Base-by-base conservation (phyloP, 1,140 invertebrate species). In the Oppia nitens region DNA sequence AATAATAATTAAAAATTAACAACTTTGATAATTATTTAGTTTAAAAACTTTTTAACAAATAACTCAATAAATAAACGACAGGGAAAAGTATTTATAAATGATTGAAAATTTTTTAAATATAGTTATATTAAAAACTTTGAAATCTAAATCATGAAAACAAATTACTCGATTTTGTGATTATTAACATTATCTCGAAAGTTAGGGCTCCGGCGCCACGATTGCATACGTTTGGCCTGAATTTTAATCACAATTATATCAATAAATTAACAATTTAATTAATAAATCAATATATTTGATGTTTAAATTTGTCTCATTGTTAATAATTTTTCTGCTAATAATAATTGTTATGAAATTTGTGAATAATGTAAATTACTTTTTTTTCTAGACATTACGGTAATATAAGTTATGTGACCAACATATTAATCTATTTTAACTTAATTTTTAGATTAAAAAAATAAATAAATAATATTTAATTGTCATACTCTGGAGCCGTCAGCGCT, bases 141-240 rank as follows among this genome's bases (percentile, higher is more conserved):
- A 48, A 60, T 29, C 14, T 28, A 29, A 53, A 54, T 48, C 55
- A 63, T n/a, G 48, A 51, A 60, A 20, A 63, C 56, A 55, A 65
- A 63, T 63, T 67, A 67, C 66, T 67, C 66, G 32, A 90, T 85
- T 76, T 85, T 84, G 80, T 57, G 48, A 57, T 57, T 56, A 24
- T 56, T 57, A 9, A 57, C 24, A 20, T 48, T 27, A 27, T 89
- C 84, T 81, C 82, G 85, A 85, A 90, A 90, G 83, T 88, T 83
- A 77, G 84, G 79, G 81, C 85, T 88, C 82, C 84, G 83, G 79
- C 85, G 85, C 86, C 86, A 90, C 79, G 45, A 60, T 55, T 65
- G 52, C 23, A 55, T 47, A 51, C 50, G 48, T 28, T 53, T 53
- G 24, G 59, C 47, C 58, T 61, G 53, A 17, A 50, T 40, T 40